Evolutionary conservation across 2,113 vertebrate species (phyloP).

Genomic region (Zosterops lateralis): DNA sequence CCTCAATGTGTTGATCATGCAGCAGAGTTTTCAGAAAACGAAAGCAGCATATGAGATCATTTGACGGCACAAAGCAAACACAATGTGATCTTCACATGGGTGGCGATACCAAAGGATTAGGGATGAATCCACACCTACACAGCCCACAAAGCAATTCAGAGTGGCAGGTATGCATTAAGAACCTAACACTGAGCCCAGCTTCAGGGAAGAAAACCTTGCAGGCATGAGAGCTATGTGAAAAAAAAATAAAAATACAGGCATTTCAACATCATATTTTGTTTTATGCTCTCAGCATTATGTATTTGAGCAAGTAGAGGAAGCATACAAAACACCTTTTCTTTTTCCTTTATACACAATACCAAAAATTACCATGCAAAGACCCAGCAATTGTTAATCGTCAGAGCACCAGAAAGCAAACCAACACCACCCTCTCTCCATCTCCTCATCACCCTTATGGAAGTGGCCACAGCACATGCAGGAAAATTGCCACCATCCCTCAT

Average conservation of each 20-base stretch:
- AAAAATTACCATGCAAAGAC: neutral
- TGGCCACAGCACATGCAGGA: neutral
- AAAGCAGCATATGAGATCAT: neutral
- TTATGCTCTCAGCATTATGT: neutral
- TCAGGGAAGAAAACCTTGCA: neutral
- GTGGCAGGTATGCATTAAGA: neutral
- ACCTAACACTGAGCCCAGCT: neutral
- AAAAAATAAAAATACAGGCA: neutral
- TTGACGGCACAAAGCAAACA: neutral
- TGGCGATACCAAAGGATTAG: neutral
- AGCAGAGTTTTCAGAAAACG: neutral
- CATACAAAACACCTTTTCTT: neutral
- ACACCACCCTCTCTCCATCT: neutral
- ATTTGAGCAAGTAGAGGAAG: neutral
- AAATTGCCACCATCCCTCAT: neutral
- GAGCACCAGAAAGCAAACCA: neutral
- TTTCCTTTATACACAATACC: neutral
- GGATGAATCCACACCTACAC: neutral
- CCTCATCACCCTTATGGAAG: neutral
- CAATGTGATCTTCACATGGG: neutral
- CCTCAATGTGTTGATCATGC: neutral
- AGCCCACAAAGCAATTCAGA: neutral
- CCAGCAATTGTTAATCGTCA: fast-evolving
- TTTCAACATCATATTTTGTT: neutral
- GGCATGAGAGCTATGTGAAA: neutral